Conservation (phyloP, 2,113 vertebrate species). For the Garra rufa region DNA sequence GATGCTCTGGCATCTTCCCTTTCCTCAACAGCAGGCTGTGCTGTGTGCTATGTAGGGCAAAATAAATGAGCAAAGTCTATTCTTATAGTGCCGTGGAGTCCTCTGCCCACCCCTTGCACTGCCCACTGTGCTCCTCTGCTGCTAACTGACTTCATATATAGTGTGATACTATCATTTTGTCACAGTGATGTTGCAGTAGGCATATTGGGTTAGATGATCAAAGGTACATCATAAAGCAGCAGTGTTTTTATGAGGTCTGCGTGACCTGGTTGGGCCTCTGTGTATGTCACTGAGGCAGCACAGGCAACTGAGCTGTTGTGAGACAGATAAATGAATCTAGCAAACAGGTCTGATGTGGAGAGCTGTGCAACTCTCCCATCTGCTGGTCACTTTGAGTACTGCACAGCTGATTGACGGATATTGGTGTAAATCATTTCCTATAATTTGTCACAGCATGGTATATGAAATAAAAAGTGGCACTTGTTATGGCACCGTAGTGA, state of each 20-base stretch:
- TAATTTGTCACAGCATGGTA: not conserved
- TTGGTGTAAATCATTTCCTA: not conserved
- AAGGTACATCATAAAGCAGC: slow-evolving; percentile 10
- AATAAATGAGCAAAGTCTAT: slow-evolving; percentile 55
- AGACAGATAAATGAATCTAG: not conserved
- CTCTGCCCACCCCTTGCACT: slow-evolving; percentile 30
- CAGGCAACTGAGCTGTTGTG: slow-evolving; percentile 27
- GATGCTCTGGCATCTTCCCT: slow-evolving; percentile 34
- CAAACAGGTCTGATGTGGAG: not conserved
- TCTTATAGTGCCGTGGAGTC: slow-evolving; percentile 44
- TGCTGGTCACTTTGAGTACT: slow-evolving; percentile 22
- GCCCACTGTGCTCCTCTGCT: slow-evolving; percentile 35
- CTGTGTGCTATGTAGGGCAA: slow-evolving; percentile 55
- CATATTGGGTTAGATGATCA: not conserved
- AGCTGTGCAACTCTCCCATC: slow-evolving; percentile 10
- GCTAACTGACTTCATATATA: slow-evolving; percentile 30
- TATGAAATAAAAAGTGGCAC: not conserved
- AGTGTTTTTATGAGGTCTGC: slow-evolving; percentile 8
- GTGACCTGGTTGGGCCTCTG: slow-evolving; percentile 29
- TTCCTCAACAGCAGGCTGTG: slow-evolving; percentile 49
- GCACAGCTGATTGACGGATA: not conserved
- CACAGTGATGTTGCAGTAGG: slow-evolving; percentile 25
- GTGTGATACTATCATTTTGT: not conserved
- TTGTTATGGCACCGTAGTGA: not conserved
- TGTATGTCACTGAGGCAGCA: slow-evolving; percentile 32